Evolutionary conservation across 2,888 invertebrate genomes (phyloP), one percentile per base, ranked within the genome.

Genomic region (Balanococcus diminutus): DNA sequence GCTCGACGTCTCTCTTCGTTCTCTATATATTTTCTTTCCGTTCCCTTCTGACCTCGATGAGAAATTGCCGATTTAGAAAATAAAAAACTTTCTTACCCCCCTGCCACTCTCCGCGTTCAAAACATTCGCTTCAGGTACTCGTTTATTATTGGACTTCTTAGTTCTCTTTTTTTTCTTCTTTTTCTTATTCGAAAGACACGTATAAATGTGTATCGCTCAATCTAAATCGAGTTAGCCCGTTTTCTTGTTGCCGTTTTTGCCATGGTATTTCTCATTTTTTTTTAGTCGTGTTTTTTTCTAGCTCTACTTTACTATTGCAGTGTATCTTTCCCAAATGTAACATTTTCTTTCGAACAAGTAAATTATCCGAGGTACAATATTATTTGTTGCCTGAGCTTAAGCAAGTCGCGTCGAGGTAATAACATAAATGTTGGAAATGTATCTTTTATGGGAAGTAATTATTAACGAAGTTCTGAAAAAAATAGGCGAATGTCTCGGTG

Each of bases 31-130:
- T 84, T 84, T 75, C 75, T 42, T 75, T 75, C 84, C 84, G 82
- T 86, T 86, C 81, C 86, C 86, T 82, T 82, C 86, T 82, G 86
- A 82, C 82, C 86, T 86, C 56, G 82, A 86, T 86, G 86, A 86
- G 82, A 86, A 86, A 86, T 86, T 86, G 86, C 86, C 86, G 86
- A 86, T 86, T 86, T 86, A 86, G 86, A 81, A 82, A 86, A 86
- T 72, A 82, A 86, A 82, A 86, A 84, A 84, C 56, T 42, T 42
- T 72, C 84, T 14, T 25, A 42, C 28, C 46, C 28, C 46, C 67
- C 28, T 28, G 31, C 36, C 28, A 19, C n/a, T 75, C 42, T 16
- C 19, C 16, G 19, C 72, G 19, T 84, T 84, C 39, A 84, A 84
- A 84, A 84, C 84, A 84, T 84, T 72, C 84, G 84, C 67, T 84